Evolutionary conservation across 64 coral and sea anemone genomes (phyloP).

Genomic region (Montipora sp.): DNA sequence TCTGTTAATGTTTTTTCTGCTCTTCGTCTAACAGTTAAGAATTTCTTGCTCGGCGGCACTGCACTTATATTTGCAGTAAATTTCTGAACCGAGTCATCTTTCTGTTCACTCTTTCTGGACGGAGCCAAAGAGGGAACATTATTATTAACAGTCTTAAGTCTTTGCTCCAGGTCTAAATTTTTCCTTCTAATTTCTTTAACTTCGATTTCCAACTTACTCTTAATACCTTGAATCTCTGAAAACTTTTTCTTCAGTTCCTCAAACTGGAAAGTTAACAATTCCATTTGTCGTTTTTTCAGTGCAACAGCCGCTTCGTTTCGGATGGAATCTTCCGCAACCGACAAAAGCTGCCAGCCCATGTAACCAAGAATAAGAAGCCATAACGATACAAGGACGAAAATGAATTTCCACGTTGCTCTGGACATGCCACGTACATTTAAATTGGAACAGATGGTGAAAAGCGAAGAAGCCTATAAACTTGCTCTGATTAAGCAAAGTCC

Average conservation of each 20-base stretch:
- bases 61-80: background rate
- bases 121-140: background rate
- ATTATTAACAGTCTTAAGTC: background rate
- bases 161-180: conserved; percentile 20
- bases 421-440: conserved; percentile 18
- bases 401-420: conserved; percentile 82
- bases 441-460: too few species aligned
- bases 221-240: conserved; percentile 57
- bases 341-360: conserved; percentile 86
- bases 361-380: conserved; percentile 80
- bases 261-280: conserved; percentile 66
- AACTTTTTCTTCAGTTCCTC: conserved; percentile 67
- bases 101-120: background rate
- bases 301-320: conserved; percentile 47
- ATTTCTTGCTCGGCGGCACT: background rate
- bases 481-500: too few species aligned
- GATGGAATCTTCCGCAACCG: conserved; percentile 72
- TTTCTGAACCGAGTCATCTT: background rate
- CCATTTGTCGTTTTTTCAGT: conserved; percentile 70
- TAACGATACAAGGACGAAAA: conserved; percentile 65
- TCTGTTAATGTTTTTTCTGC: conserved; percentile 84
- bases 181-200: conserved; percentile 29
- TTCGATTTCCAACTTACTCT: conserved; percentile 64
- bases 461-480: too few species aligned
- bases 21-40: conserved; percentile 57